A percentile compares a stretch with the other conserved stretches of the same genome.
phyloP scores from a whole-genome alignment of 2,113 vertebrate species.

The Uria aalge region DNA sequence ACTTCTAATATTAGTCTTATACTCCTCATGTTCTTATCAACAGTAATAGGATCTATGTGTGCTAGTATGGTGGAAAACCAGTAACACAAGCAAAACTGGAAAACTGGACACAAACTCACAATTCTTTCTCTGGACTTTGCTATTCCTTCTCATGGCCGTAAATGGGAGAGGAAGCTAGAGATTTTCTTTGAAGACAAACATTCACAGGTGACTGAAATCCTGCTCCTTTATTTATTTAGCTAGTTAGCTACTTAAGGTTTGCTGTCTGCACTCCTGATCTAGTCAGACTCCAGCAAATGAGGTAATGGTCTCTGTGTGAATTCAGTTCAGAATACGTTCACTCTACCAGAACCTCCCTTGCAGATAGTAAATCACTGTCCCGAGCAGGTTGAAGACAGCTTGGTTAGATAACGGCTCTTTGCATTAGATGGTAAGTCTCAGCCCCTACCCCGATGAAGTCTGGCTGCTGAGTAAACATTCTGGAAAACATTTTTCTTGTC shows the following conservation, averaged over 20 bases:
- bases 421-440: neutral
- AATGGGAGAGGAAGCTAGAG: neutral
- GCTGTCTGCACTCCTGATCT: neutral
- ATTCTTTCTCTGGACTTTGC: neutral
- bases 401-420: slow-evolving; percentile 20
- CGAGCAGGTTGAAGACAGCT: slow-evolving; percentile 36
- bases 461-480: slow-evolving; percentile 4
- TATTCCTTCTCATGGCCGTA: neutral
- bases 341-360: slow-evolving; percentile 28
- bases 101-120: neutral
- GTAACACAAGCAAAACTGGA: neutral
- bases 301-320: neutral
- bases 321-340: neutral
- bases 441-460: neutral
- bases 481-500: slow-evolving; percentile 22
- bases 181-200: neutral
- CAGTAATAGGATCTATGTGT: neutral
- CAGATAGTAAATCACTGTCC: slow-evolving; percentile 42
- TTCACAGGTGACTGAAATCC: neutral
- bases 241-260: neutral
- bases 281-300: neutral
- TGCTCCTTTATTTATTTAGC: neutral
- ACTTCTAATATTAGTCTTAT: neutral
- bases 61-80: neutral
- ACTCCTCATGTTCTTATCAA: neutral